Percentiles rank a stretch among this genome's conserved stretches.
phyloP scores from a whole-genome alignment of 2,888 invertebrate species.

The Caenorhabditis sp. region DNA sequence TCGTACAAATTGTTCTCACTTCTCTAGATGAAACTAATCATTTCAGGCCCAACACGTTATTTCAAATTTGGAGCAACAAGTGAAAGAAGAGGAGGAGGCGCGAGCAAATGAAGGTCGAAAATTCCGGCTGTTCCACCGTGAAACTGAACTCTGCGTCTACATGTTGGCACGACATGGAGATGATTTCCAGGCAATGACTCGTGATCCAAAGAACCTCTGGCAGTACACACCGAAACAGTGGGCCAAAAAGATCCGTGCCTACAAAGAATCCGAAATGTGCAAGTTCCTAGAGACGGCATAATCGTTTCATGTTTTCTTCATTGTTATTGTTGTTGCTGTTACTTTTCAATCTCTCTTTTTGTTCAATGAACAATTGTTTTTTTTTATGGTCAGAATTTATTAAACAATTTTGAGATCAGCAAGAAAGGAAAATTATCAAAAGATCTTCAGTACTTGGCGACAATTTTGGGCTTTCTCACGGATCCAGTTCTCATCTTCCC shows the following conservation, averaged over 20 bases:
- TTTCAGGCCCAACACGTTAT: constrained; percentile 67
- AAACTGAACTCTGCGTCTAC: constrained; percentile 78
- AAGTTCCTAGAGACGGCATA: constrained; percentile 54
- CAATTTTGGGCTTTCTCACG: constrained; percentile 32
- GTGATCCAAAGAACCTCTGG: constrained; percentile 79
- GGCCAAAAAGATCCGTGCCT: constrained; percentile 75
- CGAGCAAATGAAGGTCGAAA: constrained; percentile 64
- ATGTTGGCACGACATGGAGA: constrained; percentile 77
- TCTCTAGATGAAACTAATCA: background rate
- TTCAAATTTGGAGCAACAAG: constrained; percentile 68
- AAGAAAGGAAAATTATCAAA: background rate
- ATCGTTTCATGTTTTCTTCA: constrained; percentile 8
- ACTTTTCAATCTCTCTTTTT: constrained; percentile 17
- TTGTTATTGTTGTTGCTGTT: constrained; percentile 56
- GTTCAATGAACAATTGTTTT: constrained; percentile 2
- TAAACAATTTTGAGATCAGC: background rate
- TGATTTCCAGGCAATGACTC: constrained; percentile 80
- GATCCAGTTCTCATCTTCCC: constrained; percentile 42
- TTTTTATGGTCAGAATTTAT: constrained; percentile 11
- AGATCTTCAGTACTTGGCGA: constrained; percentile 14
- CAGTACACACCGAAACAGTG: constrained; percentile 81
- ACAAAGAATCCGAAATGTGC: constrained; percentile 73
- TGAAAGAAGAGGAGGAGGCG: constrained; percentile 60
- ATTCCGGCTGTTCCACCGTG: constrained; percentile 71
- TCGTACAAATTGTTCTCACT: background rate